Conservation (phyloP, 2,113 vertebrate species). For the Butastur rufipennis region DNA sequence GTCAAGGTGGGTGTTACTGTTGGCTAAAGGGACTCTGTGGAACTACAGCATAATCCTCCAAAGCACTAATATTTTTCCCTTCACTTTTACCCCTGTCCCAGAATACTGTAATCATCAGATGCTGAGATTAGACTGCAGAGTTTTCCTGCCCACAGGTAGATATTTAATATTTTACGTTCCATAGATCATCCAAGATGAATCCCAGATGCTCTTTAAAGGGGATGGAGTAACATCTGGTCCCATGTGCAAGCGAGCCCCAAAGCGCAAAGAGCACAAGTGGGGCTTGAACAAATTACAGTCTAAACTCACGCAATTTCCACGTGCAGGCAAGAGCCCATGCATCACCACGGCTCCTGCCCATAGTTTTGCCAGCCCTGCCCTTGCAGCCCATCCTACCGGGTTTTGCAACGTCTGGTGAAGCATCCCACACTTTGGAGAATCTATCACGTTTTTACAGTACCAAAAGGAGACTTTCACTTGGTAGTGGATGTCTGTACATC, state of each 20-base stretch:
- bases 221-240: background rate
- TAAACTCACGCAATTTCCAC: fast-evolving
- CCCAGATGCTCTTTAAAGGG: background rate
- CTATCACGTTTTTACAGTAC: background rate
- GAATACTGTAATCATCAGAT: background rate
- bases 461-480: background rate
- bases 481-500: fast-evolving
- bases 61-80: background rate
- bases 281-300: background rate
- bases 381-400: background rate
- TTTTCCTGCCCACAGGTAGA: background rate
- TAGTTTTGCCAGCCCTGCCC: background rate
- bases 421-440: background rate
- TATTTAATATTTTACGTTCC: background rate
- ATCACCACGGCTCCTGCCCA: background rate
- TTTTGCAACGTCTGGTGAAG: background rate
- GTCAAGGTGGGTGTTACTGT: background rate
- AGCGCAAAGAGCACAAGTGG: background rate
- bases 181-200: background rate
- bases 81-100: background rate
- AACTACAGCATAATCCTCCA: background rate
- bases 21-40: background rate
- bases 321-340: background rate
- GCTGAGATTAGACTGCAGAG: background rate
- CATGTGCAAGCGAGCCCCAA: background rate